phyloP scores from a whole-genome alignment of 53 echinoderm and acorn worm species.

The Pentamera pediparva region DNA sequence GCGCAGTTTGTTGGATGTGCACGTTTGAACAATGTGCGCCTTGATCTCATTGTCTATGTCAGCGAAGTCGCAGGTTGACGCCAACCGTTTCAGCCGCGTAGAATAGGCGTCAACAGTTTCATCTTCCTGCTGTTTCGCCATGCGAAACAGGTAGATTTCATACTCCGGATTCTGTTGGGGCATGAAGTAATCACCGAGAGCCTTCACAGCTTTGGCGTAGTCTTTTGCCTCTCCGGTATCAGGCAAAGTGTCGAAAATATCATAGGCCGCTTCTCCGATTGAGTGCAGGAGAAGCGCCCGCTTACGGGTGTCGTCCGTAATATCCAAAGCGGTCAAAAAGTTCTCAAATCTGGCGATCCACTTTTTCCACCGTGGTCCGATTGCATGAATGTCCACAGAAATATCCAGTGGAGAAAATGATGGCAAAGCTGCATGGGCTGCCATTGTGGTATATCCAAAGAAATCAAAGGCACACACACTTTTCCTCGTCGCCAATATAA shows the following conservation, averaged over 20 bases:
- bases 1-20: background rate
- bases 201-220: conserved; percentile 28
- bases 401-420: background rate
- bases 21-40: background rate
- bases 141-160: conserved; percentile 38
- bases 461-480: background rate
- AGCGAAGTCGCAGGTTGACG: background rate
- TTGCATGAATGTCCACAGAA: conserved; percentile 1
- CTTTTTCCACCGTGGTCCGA: conserved; percentile 30
- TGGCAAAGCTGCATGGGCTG: background rate
- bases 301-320: conserved; percentile 28
- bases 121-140: conserved; percentile 7
- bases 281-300: conserved; percentile 31
- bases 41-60: background rate
- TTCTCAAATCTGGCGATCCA: conserved; percentile 42
- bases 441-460: background rate
- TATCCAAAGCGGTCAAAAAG: conserved; percentile 30
- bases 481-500: conserved; percentile 1
- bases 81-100: conserved; percentile 17
- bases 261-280: background rate
- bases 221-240: conserved; percentile 28
- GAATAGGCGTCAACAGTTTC: conserved; percentile 37
- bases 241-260: conserved; percentile 35
- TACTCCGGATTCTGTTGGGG: conserved; percentile 33
- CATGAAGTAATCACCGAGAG: conserved; percentile 21